Base-by-base conservation (phyloP, 2,888 invertebrate genomes). In the Clostera curtula region DNA sequence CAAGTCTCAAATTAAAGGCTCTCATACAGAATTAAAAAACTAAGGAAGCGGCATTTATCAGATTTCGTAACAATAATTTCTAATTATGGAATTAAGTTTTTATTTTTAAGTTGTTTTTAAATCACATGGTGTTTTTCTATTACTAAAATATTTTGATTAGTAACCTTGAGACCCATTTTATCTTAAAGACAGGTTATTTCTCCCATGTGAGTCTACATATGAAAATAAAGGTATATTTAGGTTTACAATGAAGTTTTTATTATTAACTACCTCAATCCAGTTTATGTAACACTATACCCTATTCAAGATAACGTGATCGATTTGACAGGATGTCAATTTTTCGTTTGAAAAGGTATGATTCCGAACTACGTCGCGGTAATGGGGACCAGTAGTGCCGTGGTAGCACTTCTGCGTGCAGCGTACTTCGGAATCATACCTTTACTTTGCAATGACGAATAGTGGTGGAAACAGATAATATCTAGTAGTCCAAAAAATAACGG, bases 221-320 rank as follows among this genome's bases (percentile, higher is more conserved):
- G 23, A 23, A 62, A 76, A 72, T 76, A 74, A 73, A 73, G 53
- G 54, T 75, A 61, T 76, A 74, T 72, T 68, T 77, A 76, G 72
- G 62, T 62, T 69, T 59, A 61, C 49, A 39, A 34, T 37, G 49
- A 22, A 42, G 61, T 67, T 71, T 55, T 63, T 61, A 50, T 29
- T 22, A 19, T n/a, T 10, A 10, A 10, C 11, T 24, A 4, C 3
- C 15, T 7, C 4, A 14, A 8, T 9, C 19, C 17, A 25, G n/a
- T n/a, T n/a, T n/a, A n/a, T n/a, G n/a, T n/a, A n/a, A n/a, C n/a
- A n/a, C n/a, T n/a, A n/a, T n/a, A n/a, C n/a, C 10, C 2, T 19
- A 19, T 10, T 10, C 10, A n/a, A 2, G 10, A 9, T n/a, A n/a
- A n/a, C n/a, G n/a, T n/a, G n/a, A n/a, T n/a, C n/a, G n/a, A n/a